Evolutionary conservation across 2,113 vertebrate genomes (phyloP), one percentile per base, ranked within the genome.

Genomic region (Chaetops frenatus): DNA sequence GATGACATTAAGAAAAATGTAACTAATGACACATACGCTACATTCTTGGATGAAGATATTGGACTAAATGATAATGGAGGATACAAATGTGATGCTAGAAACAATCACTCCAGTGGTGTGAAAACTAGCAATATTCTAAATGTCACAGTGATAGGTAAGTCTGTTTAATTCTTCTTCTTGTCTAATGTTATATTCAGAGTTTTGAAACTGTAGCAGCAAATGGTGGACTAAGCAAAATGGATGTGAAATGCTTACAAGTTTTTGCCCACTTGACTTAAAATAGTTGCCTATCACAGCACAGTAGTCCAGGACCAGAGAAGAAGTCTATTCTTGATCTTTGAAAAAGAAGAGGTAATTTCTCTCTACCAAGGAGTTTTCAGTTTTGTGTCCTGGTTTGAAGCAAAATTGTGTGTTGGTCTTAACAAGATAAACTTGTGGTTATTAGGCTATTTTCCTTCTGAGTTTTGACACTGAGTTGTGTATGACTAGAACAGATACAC

Each of bases 71-170:
- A 86, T 61, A 57, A 44, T 58, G 82, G 38, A 60, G 85, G 79
- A 21, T 98, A 97, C 81, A 94, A 27, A 44, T 98, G 97, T 62
- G 82, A 42, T 20, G 96, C 97, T 86, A 76, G 47, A 58, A 98
- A 98, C 44, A 92, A 94, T 58, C 96, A 98, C 56, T 89, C 93
- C 45, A 69, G 85, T 47, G 70, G 38, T 35, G 40, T n/a, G 18
- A 91, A 86, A 87, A 70, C 69, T n/a, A 97, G 97, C 81, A 86
- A 88, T 48, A 38, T 67, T 56, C 53, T 97, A 38, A 97, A 97
- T n/a, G 38, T 98, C 79, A 97, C 97, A 28, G 94, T 97, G 35
- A 97, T 98, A 93, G 89, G 97, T 97, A 89, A 95, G 93, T 86
- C 73, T 91, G 29, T 69, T 81, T 66, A 50, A 45, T 82, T 87